A percentile compares a stretch with the other conserved stretches of the same genome.
Evolutionary conservation across 1,140 invertebrate species (phyloP).

Genomic region (Neodiprion pinetum): DNA sequence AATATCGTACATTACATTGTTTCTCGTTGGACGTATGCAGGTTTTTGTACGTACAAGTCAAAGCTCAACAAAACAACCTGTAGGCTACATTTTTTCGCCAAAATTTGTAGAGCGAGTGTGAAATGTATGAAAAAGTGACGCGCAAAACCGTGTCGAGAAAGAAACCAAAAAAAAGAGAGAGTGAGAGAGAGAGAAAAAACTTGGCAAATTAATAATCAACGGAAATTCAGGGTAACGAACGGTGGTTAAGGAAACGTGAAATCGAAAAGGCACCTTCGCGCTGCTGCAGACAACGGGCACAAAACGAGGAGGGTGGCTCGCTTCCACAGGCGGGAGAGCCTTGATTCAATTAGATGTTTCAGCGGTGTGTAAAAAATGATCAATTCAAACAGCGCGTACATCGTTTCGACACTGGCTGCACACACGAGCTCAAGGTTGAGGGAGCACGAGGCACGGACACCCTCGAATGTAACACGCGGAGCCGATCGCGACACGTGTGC

Average conservation of each 20-base stretch:
- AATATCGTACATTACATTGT: too few relatives aligned
- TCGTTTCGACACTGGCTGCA: not conserved
- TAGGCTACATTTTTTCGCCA: too few relatives aligned
- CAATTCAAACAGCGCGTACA: not conserved
- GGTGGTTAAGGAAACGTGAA: not conserved
- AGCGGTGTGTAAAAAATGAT: not conserved
- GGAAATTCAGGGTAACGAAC: not conserved
- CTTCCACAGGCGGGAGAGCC: too few relatives aligned
- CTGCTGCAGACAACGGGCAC: not conserved
- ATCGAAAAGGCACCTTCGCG: not conserved
- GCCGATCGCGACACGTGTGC: slow-evolving; percentile 42
- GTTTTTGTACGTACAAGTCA: too few relatives aligned
- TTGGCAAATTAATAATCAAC: not conserved
- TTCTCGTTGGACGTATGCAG: too few relatives aligned
- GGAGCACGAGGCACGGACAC: not conserved
- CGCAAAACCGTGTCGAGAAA: too few relatives aligned
- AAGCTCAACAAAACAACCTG: too few relatives aligned
- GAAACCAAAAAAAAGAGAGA: too few relatives aligned
- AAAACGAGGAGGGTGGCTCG: not conserved
- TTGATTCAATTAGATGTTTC: slow-evolving; percentile 10
- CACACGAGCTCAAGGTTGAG: not conserved
- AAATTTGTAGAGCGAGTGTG: too few relatives aligned
- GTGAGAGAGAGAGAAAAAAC: not conserved
- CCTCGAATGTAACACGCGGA: too few relatives aligned
- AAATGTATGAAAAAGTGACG: too few relatives aligned